phyloP scores from a whole-genome alignment of 2,797 vertebrate genomes.

The Pteronotus mesoamericanus region DNA sequence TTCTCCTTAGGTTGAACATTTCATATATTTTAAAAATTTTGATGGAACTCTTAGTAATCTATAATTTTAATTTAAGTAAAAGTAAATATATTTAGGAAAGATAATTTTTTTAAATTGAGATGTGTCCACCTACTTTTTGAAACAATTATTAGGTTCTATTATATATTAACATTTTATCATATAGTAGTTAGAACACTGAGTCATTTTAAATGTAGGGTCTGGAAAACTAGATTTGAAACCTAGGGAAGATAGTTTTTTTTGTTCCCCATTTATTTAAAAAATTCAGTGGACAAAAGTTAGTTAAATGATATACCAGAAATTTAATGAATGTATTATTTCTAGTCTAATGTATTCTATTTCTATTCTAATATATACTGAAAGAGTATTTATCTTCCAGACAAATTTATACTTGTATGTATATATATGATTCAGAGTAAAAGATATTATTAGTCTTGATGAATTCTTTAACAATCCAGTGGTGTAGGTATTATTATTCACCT shows the following conservation, averaged over 20 bases:
- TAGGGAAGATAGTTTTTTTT: slow-evolving; percentile 4
- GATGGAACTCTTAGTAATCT: neutral
- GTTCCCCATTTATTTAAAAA: neutral
- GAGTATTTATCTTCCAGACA: neutral
- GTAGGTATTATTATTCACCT: neutral
- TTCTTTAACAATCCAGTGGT: neutral
- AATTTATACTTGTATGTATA: neutral
- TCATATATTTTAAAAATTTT: neutral
- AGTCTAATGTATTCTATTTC: neutral
- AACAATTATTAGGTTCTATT: neutral
- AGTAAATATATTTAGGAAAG: neutral
- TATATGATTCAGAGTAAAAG: neutral
- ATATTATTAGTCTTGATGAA: neutral
- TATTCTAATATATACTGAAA: neutral
- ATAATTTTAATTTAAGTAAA: slow-evolving; percentile 30
- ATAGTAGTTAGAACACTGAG: neutral
- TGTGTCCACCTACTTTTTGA: neutral
- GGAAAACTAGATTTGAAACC: slow-evolving; percentile 14
- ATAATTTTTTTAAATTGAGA: neutral
- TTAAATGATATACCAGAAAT: neutral
- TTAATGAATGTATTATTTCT: neutral
- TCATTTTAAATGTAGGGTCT: neutral
- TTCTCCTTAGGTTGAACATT: slow-evolving; percentile 15
- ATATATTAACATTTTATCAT: neutral
- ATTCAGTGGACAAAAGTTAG: neutral